A percentile compares a stretch with the other conserved stretches of the same genome.
These are phyloP conservation scores for Limnephilus rhombicus DNA, from an alignment of 2,888 invertebrate genomes.

Conservation along the genomic window DNA sequence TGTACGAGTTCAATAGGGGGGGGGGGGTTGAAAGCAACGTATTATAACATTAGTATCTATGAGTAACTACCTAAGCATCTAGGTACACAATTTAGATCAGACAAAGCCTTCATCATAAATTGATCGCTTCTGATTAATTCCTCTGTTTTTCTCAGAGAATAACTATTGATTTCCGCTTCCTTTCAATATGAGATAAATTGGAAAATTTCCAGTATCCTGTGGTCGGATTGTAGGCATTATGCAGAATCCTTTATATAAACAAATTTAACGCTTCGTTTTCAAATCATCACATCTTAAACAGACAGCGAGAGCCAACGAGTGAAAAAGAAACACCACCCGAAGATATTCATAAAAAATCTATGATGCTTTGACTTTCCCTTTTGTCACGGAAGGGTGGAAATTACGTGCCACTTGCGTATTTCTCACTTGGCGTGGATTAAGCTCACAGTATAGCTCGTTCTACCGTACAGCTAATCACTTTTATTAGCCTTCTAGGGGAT, in stretches of 20 bases:
- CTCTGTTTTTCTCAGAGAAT: constrained; percentile 28
- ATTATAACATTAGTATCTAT: background rate
- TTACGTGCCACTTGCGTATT: constrained; percentile 9
- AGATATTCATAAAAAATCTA: background rate
- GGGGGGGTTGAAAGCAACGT: background rate
- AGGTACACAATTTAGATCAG: background rate
- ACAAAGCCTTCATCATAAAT: background rate
- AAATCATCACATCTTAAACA: background rate
- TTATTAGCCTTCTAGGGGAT: constrained; percentile 65
- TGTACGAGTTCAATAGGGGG: too few species aligned
- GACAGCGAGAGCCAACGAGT: background rate
- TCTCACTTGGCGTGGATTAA: background rate
- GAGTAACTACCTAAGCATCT: background rate
- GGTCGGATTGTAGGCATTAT: constrained; percentile 56
- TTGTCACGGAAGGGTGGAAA: background rate
- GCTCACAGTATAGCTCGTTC: constrained; percentile 54
- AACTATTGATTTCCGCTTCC: constrained; percentile 41
- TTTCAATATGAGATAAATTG: constrained; percentile 53
- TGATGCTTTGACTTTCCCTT: background rate
- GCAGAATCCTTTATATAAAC: constrained; percentile 60
- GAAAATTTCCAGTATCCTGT: constrained; percentile 54
- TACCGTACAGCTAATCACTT: constrained; percentile 65
- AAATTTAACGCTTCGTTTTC: constrained; percentile 56
- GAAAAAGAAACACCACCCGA: background rate
- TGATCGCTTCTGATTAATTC: constrained; percentile 26